phyloP scores from a whole-genome alignment of 2,797 vertebrate species.

The Sandelia bainsii region DNA sequence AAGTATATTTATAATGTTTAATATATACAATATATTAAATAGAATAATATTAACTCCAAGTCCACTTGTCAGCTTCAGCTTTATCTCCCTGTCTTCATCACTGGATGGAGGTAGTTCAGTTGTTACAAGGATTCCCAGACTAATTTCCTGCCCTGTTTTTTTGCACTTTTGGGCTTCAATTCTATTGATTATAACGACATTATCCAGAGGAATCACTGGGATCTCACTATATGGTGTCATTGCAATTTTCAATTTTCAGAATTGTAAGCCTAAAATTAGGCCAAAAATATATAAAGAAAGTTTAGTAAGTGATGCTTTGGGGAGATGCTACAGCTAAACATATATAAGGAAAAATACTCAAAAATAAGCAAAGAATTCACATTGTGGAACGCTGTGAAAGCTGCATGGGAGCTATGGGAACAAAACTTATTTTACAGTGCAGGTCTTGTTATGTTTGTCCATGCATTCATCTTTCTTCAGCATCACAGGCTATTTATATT shows the following conservation, averaged over 20 bases:
- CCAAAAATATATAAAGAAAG: not conserved
- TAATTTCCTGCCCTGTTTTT: not conserved
- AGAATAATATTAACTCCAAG: too few relatives aligned
- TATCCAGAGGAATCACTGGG: not conserved
- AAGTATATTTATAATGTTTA: too few relatives aligned
- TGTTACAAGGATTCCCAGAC: too few relatives aligned
- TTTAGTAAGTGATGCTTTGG: not conserved
- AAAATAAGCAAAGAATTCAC: not conserved
- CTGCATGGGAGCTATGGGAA: conserved; percentile 12
- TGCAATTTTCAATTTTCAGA: too few relatives aligned
- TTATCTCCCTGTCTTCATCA: too few relatives aligned
- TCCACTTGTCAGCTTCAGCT: too few relatives aligned
- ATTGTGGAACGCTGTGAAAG: conserved; percentile 21
- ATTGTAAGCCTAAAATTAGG: not conserved
- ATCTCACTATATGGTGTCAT: not conserved
- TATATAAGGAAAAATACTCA: not conserved
- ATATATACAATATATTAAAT: too few relatives aligned
- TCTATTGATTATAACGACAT: not conserved
- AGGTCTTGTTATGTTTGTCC: conserved; percentile 9
- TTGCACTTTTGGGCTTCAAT: not conserved
- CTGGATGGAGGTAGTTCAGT: too few relatives aligned
- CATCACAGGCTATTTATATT: conserved; percentile 23
- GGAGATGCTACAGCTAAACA: not conserved
- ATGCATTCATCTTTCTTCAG: conserved; percentile 18
- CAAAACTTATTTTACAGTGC: conserved; percentile 17